phyloP scores from a whole-genome alignment of 2,888 invertebrate genomes.

The Vannuccia rotundouncinata region DNA sequence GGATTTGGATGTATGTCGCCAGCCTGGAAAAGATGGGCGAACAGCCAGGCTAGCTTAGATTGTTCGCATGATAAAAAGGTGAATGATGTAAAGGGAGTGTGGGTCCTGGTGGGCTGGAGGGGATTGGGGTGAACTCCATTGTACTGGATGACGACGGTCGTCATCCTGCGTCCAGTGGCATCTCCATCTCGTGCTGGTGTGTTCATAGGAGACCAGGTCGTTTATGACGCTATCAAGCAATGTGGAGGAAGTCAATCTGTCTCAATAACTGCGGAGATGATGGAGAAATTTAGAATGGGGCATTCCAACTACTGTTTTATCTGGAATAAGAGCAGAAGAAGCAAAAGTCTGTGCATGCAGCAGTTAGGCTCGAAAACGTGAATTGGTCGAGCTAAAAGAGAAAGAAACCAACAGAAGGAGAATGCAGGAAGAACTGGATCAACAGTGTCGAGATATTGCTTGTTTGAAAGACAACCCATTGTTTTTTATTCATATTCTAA shows the following conservation, averaged over 20 bases:
- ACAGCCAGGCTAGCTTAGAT: too few relatives aligned
- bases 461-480: not conserved
- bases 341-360: not conserved
- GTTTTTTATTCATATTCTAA: not conserved
- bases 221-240: constrained; percentile 21
- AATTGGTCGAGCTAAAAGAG: not conserved
- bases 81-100: too few relatives aligned
- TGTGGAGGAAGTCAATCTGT: constrained; percentile 5
- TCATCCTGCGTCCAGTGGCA: too few relatives aligned
- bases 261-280: constrained; percentile 13
- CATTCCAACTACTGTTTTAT: not conserved
- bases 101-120: too few relatives aligned
- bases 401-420: too few relatives aligned
- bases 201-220: not conserved
- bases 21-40: too few relatives aligned
- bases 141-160: too few relatives aligned
- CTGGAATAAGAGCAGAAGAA: not conserved
- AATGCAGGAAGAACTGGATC: not conserved
- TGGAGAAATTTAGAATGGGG: not conserved
- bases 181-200: constrained; percentile 4
- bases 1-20: too few relatives aligned
- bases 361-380: not conserved
- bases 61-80: too few relatives aligned
- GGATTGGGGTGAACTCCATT: too few relatives aligned
- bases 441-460: not conserved